A percentile compares a stretch with the other conserved stretches of the same genome.
These are phyloP conservation scores for Hydrochoerus hydrochaeris DNA, from an alignment of 2,113 vertebrate species.

Conservation along the genomic window DNA sequence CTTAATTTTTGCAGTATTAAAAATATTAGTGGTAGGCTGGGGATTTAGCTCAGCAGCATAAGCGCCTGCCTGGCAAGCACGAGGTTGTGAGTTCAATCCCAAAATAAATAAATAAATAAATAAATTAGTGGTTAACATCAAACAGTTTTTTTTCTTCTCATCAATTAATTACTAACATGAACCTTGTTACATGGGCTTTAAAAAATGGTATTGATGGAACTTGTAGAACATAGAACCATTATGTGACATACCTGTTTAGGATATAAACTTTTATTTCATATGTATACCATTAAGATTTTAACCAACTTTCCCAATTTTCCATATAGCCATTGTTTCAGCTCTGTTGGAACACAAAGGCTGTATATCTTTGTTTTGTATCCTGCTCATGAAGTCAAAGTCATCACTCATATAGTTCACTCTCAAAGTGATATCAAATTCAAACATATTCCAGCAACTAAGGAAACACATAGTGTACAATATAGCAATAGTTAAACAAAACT, in stretches of 20 bases:
- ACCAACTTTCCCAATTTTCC: neutral
- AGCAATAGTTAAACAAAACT: neutral
- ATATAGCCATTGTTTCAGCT: neutral
- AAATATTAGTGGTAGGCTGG: neutral
- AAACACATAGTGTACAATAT: neutral
- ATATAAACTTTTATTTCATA: conserved; percentile 7
- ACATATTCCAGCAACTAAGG: neutral
- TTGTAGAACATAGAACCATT: neutral
- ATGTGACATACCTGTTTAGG: neutral
- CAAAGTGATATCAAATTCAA: conserved; percentile 1
- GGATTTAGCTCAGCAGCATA: too few relatives aligned
- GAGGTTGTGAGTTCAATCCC: too few relatives aligned
- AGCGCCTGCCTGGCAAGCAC: too few relatives aligned
- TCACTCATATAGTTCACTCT: neutral
- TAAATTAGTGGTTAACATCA: neutral
- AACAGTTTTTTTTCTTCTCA: neutral
- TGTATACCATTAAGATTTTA: conserved; percentile 13
- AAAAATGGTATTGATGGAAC: neutral
- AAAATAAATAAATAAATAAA: too few relatives aligned
- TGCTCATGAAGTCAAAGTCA: neutral
- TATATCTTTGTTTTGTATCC: neutral
- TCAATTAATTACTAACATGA: neutral
- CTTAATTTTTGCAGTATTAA: neutral
- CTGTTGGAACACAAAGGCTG: neutral
- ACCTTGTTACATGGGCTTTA: neutral